These are phyloP conservation scores for Upupa epops DNA, from an alignment of 2,113 vertebrate genomes.

Conservation along the genomic window DNA sequence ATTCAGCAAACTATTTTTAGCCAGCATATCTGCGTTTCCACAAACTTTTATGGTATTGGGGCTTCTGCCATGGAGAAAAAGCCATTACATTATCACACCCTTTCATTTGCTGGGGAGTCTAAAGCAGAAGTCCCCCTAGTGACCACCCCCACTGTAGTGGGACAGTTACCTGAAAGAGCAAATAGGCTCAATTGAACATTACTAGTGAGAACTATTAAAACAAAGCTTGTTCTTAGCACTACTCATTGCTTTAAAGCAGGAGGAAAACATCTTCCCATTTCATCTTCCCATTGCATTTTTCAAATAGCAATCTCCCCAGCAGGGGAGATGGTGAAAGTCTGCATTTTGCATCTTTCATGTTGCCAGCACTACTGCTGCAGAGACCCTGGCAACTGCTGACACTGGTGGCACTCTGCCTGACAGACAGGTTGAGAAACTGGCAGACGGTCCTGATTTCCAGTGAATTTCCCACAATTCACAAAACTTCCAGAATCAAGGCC, in stretches of 20 bases:
- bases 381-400: not conserved
- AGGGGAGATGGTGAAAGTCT: not conserved
- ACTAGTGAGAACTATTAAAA: not conserved
- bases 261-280: not conserved
- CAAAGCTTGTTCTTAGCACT: not conserved
- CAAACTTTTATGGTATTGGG: not conserved
- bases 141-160: not conserved
- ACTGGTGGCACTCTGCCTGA: not conserved
- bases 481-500: not conserved
- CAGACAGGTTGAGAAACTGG: not conserved
- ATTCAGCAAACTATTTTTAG: conserved; percentile 37
- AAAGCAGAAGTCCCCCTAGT: conserved; percentile 9
- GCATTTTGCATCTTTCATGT: not conserved
- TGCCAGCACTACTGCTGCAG: not conserved
- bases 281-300: too few relatives aligned
- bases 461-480: not conserved
- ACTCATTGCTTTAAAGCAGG: not conserved
- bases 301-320: not conserved
- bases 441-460: not conserved
- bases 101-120: conserved; percentile 1
- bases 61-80: conserved; percentile 1
- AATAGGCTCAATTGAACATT: not conserved
- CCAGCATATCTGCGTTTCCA: not conserved
- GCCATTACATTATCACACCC: not conserved
- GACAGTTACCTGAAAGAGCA: conserved; percentile 7